Evolutionary conservation across 2,113 vertebrate species (phyloP).

Genomic region (Myotis lucifugus): DNA sequence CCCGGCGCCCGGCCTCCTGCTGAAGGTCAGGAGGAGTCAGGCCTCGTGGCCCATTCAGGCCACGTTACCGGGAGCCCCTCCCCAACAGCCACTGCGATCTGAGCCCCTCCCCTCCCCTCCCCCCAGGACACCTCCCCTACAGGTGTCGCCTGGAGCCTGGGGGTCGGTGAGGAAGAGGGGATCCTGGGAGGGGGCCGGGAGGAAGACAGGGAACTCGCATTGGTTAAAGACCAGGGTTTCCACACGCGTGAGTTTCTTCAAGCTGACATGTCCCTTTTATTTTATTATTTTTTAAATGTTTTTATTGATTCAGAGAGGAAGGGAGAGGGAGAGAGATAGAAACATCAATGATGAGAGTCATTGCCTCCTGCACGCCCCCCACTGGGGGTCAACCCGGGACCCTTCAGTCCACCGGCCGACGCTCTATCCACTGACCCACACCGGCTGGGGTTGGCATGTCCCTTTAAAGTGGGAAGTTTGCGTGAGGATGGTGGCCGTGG

Average conservation of each 20-base stretch:
- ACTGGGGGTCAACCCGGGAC: too few species aligned
- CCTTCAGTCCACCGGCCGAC: too few species aligned
- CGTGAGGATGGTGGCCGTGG: background rate
- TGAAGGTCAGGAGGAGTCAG: background rate
- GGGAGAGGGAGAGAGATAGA: too few species aligned
- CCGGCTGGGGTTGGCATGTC: too few species aligned
- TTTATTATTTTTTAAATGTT: too few species aligned
- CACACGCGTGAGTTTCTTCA: background rate
- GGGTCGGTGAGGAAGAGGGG: background rate
- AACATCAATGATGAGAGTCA: too few species aligned
- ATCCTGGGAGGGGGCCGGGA: background rate
- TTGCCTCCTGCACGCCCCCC: too few species aligned
- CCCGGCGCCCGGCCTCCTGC: background rate
- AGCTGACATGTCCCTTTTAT: background rate
- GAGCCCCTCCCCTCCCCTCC: background rate
- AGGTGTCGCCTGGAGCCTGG: background rate
- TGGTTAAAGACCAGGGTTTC: background rate
- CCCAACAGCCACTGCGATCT: background rate
- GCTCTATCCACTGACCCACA: too few species aligned
- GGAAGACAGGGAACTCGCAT: background rate
- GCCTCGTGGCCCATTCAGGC: background rate
- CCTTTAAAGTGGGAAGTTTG: background rate
- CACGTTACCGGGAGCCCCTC: background rate
- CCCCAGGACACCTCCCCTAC: background rate
- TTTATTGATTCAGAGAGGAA: too few species aligned